phyloP scores from a whole-genome alignment of 2,888 invertebrate species.

The Sarcophaga caerulescens region DNA sequence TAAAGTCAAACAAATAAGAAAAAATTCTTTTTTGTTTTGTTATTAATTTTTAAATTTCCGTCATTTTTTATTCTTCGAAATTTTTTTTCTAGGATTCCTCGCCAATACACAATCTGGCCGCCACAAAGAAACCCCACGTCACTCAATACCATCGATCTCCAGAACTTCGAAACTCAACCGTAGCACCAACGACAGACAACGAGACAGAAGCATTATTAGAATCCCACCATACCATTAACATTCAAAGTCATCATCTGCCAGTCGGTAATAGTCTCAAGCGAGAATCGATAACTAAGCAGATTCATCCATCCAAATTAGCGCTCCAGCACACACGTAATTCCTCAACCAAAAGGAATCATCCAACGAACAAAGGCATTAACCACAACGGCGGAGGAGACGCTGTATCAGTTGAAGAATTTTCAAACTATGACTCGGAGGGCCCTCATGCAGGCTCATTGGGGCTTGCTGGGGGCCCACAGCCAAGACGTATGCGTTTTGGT shows the following conservation, averaged over 20 bases:
- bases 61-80: background rate
- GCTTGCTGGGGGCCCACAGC: constrained; percentile 77
- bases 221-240: constrained; percentile 78
- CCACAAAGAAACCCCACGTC: constrained; percentile 78
- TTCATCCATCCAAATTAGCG: constrained; percentile 69
- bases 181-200: constrained; percentile 72
- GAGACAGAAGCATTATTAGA: constrained; percentile 80
- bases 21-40: background rate
- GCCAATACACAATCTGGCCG: constrained; percentile 81
- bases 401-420: constrained; percentile 55
- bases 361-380: constrained; percentile 42
- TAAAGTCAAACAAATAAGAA: background rate
- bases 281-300: constrained; percentile 59
- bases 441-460: constrained; percentile 77
- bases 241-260: constrained; percentile 74
- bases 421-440: constrained; percentile 73
- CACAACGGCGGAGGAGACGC: constrained; percentile 59
- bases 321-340: constrained; percentile 57
- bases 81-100: constrained; percentile 79
- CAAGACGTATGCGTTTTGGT: constrained; percentile 80
- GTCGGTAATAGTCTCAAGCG: constrained; percentile 49
- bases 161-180: constrained; percentile 61
- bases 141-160: constrained; percentile 73
- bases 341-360: constrained; percentile 56
- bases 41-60: background rate